A percentile compares a stretch with the other conserved stretches of the same genome.
phyloP scores from a whole-genome alignment of 1,140 invertebrate species.

The Achroia grisella region DNA sequence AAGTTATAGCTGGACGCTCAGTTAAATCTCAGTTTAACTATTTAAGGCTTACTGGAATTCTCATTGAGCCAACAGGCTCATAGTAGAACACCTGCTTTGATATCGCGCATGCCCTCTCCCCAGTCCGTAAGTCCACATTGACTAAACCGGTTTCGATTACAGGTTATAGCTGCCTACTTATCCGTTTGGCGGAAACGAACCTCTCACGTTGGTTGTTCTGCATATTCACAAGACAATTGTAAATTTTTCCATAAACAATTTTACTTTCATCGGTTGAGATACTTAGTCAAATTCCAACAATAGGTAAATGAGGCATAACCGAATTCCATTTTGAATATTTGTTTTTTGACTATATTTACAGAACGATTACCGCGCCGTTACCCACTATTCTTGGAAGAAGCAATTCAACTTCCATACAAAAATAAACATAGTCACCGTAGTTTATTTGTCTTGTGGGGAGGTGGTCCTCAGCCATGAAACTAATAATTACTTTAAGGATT shows the following conservation, averaged over 20 bases:
- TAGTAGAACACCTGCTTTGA: slow-evolving; percentile 62
- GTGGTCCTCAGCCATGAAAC: slow-evolving; percentile 33
- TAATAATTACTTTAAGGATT: slow-evolving; percentile 46
- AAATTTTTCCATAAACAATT: slow-evolving; percentile 5
- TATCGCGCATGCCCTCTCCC: slow-evolving; percentile 58
- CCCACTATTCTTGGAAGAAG: slow-evolving; percentile 45
- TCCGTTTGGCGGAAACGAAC: slow-evolving; percentile 64
- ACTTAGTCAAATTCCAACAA: not conserved
- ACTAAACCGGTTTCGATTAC: slow-evolving; percentile 66
- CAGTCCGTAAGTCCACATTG: slow-evolving; percentile 57
- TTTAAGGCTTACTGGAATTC: slow-evolving; percentile 54
- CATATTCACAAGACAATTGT: slow-evolving; percentile 23
- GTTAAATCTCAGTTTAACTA: slow-evolving; percentile 15
- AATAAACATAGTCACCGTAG: slow-evolving; percentile 55
- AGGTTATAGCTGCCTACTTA: slow-evolving; percentile 59
- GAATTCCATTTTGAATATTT: slow-evolving; percentile 3
- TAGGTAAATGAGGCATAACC: not conserved
- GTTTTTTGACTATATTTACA: slow-evolving; percentile 35
- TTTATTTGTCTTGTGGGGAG: slow-evolving; percentile 54
- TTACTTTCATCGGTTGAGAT: not conserved
- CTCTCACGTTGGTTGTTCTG: slow-evolving; percentile 34
- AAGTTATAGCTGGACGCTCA: too few species aligned
- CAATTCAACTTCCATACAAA: slow-evolving; percentile 49
- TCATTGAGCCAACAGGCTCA: slow-evolving; percentile 59
- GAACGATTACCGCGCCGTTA: slow-evolving; percentile 47